Evolutionary conservation across 2,797 vertebrate genomes (phyloP).

Genomic region (Fringilla coelebs): DNA sequence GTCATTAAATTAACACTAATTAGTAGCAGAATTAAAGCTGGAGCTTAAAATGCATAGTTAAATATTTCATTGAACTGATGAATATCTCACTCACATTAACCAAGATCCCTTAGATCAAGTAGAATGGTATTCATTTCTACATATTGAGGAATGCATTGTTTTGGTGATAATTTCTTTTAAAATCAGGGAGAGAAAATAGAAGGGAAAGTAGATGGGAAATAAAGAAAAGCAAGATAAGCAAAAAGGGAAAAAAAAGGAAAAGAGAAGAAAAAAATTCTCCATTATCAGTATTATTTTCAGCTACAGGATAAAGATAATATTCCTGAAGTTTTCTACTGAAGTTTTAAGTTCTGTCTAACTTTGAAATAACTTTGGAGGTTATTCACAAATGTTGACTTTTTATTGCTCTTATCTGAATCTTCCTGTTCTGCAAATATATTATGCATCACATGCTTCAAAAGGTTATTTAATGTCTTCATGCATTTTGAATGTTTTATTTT

Average conservation of each 20-base stretch:
- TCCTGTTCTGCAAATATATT: slow-evolving; percentile 9
- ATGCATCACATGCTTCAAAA: slow-evolving; percentile 34
- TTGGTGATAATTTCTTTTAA: background rate
- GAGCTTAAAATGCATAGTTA: background rate
- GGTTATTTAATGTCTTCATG: slow-evolving; percentile 53
- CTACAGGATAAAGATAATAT: background rate
- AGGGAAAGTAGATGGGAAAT: background rate
- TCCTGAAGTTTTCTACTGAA: background rate
- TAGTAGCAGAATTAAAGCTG: background rate
- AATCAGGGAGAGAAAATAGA: background rate
- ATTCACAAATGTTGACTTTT: slow-evolving; percentile 29
- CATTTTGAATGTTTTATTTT: slow-evolving; percentile 48
- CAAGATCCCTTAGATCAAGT: background rate
- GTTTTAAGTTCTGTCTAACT: background rate
- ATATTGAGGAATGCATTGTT: background rate
- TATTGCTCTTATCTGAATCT: slow-evolving; percentile 38
- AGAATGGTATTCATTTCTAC: background rate
- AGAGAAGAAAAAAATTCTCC: background rate
- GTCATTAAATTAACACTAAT: background rate
- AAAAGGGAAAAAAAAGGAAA: background rate
- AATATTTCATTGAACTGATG: background rate
- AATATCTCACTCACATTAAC: background rate
- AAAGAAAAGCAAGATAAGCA: background rate
- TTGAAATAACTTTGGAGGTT: slow-evolving; percentile 26
- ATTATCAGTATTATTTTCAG: background rate